Base-by-base conservation (phyloP, 2,888 invertebrate genomes). In the Tridacna crocea region DNA sequence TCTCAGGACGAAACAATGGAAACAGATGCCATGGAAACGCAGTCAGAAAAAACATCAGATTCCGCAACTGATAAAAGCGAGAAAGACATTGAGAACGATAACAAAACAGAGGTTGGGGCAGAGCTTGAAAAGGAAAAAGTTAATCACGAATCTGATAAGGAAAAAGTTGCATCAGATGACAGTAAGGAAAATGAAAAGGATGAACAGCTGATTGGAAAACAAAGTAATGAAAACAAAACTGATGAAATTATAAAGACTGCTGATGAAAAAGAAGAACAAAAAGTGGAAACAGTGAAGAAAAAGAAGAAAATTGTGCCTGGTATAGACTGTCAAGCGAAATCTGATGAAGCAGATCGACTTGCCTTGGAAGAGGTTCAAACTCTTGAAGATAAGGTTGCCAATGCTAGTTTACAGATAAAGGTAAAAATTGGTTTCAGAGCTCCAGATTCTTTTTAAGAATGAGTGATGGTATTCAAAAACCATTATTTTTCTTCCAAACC, bases 291-390 rank as follows among this genome's bases (percentile, higher is more conserved):
- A 82, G 47, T 24, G 80, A 89, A 22, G 89, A 91, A 65, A 84
- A 88, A 60, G 96, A 96, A 96, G 61, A 77, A 72, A 66, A n/a
- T 58, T 60, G 96, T 96, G 88, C 95, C 95, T 2, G 95, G 95
- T 47, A 96, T 97, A 0, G 97, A 87, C 63, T 77, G 75, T 72
- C 79, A 84, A 24, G 66, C 78, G 19, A 80, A 74, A 55, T 78
- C 97, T 0, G 95, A 97, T 26, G 95, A 98, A n/a, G 96, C 98
- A 13, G 98, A 98, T 93, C 95, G 97, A 90, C 96, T 97, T 60
- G 94, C 98, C 3, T 87, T 94, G 76, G 98, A 98, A 91, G 95
- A 92, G 55, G 91, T 93, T 22, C 93, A 94, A 75, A 90, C 88
- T 24, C 87, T 94, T 63, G 94, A 94, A 79, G 94, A 94, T 58